phyloP scores from a whole-genome alignment of 2,888 invertebrate species.

The Chloroclysta siterata region DNA sequence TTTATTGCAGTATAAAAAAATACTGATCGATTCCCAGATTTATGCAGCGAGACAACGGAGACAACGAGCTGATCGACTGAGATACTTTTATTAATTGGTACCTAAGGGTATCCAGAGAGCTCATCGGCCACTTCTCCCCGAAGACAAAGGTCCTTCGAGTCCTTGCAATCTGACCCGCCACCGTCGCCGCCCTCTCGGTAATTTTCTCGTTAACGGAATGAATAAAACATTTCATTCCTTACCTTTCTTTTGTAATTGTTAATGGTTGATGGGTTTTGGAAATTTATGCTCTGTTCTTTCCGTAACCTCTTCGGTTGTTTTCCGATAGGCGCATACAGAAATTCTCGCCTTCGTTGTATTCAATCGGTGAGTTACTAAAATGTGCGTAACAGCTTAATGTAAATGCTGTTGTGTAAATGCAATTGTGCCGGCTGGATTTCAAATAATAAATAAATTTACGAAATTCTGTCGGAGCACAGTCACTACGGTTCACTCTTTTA shows the following conservation, averaged over 20 bases:
- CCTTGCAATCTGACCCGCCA: conserved; percentile 82
- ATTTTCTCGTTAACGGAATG: conserved; percentile 84
- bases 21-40: conserved; percentile 32
- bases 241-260: conserved; percentile 84
- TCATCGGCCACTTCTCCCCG: conserved; percentile 77
- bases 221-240: conserved; percentile 85
- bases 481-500: no score
- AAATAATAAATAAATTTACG: no score
- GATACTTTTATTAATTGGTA: conserved; percentile 75
- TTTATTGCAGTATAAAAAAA: conserved; percentile 18
- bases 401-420: no score
- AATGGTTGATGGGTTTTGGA: conserved; percentile 82
- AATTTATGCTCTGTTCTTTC: conserved; percentile 75
- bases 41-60: conserved; percentile 55
- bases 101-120: conserved; percentile 69
- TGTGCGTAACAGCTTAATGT: neutral
- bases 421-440: no score
- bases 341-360: conserved; percentile 39
- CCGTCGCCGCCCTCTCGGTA: conserved; percentile 77
- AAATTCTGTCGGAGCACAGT: no score
- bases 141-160: conserved; percentile 78
- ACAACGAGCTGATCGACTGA: conserved; percentile 58
- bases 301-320: conserved; percentile 61
- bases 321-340: conserved; percentile 57
- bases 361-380: neutral